Evolutionary conservation across 2,888 invertebrate species (phyloP).

Genomic region (Pheosia gnoma): DNA sequence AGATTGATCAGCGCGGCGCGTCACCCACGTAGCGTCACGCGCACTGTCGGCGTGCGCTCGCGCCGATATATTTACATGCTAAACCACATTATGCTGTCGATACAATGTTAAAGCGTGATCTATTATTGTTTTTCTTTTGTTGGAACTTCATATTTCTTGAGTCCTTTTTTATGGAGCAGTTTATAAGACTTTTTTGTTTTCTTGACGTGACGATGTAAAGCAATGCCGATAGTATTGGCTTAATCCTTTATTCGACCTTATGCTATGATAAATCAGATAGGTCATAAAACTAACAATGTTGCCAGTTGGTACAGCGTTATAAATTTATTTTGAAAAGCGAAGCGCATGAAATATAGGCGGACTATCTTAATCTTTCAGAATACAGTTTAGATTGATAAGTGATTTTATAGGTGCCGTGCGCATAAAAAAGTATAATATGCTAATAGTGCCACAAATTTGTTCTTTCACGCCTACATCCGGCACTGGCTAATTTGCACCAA

Average conservation of each 20-base stretch:
- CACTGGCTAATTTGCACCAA: conserved; percentile 78
- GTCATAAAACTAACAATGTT: not conserved
- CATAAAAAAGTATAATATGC: conserved; percentile 36
- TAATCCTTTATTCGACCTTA: not conserved
- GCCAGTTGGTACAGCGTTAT: conserved; percentile 2
- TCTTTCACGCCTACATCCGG: conserved; percentile 70
- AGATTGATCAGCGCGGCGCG: conserved; percentile 70
- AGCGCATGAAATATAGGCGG: not conserved
- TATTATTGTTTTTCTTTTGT: conserved; percentile 31
- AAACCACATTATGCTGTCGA: conserved; percentile 46
- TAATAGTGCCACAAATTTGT: conserved; percentile 65
- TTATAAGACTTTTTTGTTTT: not conserved
- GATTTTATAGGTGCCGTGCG: conserved; percentile 21
- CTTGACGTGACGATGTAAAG: not conserved
- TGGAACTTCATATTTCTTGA: conserved; percentile 14
- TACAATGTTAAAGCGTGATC: conserved; percentile 40
- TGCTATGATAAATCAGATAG: not conserved
- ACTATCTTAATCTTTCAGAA: too few species aligned
- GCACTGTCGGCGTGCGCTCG: conserved; percentile 45
- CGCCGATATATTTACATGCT: conserved; percentile 38
- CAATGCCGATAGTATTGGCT: not conserved
- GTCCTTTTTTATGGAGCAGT: not conserved
- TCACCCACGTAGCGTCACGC: conserved; percentile 74
- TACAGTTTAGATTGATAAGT: conserved; percentile 8
- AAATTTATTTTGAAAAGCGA: not conserved